Conservation (phyloP, 1,140 invertebrate species). For the Drosophila trapezifrons region DNA sequence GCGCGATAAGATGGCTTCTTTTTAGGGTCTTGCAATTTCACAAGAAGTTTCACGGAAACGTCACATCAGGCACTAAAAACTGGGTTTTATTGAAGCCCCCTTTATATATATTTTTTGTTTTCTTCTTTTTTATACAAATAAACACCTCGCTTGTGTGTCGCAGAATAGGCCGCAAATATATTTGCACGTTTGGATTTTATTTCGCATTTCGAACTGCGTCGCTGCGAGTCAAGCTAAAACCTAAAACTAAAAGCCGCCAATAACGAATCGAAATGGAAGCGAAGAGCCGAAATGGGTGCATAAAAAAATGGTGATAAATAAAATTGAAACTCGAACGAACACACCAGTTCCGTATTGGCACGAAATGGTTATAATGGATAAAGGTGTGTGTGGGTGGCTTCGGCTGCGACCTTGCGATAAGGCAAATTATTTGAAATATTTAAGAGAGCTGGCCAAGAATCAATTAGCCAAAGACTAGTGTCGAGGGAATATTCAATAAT, state of each 20-base stretch:
- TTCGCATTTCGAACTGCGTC: slow-evolving; percentile 57
- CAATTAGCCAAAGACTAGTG: slow-evolving; percentile 24
- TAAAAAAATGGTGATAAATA: slow-evolving; percentile 62
- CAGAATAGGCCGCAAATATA: slow-evolving; percentile 74
- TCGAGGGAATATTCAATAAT: slow-evolving; percentile 13
- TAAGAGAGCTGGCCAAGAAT: slow-evolving; percentile 9
- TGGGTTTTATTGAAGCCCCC: slow-evolving; percentile 12
- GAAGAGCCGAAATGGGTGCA: slow-evolving; percentile 28
- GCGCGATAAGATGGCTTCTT: slow-evolving; percentile 28
- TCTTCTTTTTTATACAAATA: slow-evolving; percentile 21
- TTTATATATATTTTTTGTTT: neutral
- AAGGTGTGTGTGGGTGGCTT: slow-evolving; percentile 1
- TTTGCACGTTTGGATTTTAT: slow-evolving; percentile 60
- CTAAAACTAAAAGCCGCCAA: slow-evolving; percentile 52
- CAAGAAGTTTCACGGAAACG: slow-evolving; percentile 34
- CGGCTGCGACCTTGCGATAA: slow-evolving; percentile 32
- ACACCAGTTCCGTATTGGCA: slow-evolving; percentile 40
- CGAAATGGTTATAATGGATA: slow-evolving; percentile 8
- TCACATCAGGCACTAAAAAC: slow-evolving; percentile 11
- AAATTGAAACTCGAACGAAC: slow-evolving; percentile 46
- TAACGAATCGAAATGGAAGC: slow-evolving; percentile 15
- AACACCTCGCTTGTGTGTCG: slow-evolving; percentile 48
- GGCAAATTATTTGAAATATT: slow-evolving; percentile 26
- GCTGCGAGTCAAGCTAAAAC: slow-evolving; percentile 37
- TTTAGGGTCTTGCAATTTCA: slow-evolving; percentile 41